Evolutionary conservation across 2,797 vertebrate genomes (phyloP).

Genomic region (Neomorphus geoffroyi): DNA sequence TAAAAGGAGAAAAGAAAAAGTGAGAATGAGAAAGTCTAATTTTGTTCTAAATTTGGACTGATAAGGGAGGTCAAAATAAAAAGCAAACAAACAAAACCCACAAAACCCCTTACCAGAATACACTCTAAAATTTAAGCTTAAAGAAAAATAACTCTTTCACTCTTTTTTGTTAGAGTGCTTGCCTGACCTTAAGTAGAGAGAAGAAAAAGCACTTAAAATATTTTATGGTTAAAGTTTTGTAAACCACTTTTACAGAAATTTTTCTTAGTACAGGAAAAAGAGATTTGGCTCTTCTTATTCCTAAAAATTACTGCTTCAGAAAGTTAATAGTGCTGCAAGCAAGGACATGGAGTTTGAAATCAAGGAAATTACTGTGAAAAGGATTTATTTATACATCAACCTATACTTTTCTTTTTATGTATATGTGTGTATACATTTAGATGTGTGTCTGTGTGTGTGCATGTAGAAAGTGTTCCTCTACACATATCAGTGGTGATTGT

Average conservation of each 20-base stretch:
- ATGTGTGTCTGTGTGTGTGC: not conserved
- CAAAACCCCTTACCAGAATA: not conserved
- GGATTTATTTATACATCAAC: not conserved
- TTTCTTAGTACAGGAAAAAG: not conserved
- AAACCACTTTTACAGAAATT: not conserved
- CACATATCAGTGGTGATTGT: not conserved
- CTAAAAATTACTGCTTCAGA: not conserved
- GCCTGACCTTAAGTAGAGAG: not conserved
- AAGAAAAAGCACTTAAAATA: not conserved
- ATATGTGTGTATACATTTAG: not conserved
- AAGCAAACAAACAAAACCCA: not conserved
- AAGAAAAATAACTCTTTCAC: not conserved
- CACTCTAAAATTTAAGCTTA: not conserved
- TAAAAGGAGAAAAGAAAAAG: not conserved
- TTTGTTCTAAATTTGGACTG: not conserved
- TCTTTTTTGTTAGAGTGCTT: not conserved
- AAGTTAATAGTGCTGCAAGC: not conserved
- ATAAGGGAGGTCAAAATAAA: not conserved
- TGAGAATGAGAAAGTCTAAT: not conserved
- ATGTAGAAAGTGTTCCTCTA: accelerated
- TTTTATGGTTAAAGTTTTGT: not conserved
- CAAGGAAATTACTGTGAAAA: not conserved
- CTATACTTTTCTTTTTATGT: not conserved
- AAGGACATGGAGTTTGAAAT: not conserved
- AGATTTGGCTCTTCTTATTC: not conserved